phyloP scores from a whole-genome alignment of 2,888 invertebrate species.

The Metacarcinus magister region DNA sequence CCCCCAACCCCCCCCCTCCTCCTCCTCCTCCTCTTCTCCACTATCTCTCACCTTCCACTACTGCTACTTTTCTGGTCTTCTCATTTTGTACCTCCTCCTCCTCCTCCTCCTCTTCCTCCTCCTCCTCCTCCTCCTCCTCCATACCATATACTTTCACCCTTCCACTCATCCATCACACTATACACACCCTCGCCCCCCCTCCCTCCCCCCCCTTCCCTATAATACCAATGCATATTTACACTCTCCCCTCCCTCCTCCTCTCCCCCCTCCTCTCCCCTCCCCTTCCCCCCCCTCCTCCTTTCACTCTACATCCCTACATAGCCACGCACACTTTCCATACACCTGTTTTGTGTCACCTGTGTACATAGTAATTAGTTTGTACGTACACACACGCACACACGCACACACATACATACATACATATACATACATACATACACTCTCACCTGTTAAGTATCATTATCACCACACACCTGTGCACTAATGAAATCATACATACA shows the following conservation, averaged over 20 bases:
- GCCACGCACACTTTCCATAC: background rate
- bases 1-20: background rate
- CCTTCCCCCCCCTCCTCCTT: background rate
- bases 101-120: background rate
- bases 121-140: background rate
- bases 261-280: background rate
- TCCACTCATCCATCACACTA: background rate
- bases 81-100: background rate
- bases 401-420: too few species aligned
- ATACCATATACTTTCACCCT: background rate
- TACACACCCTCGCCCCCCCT: background rate
- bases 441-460: too few species aligned
- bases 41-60: background rate
- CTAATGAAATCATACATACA: too few species aligned
- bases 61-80: too few species aligned
- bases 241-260: background rate
- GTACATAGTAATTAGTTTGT: background rate
- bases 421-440: too few species aligned
- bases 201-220: background rate
- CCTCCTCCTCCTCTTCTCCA: background rate
- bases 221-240: background rate
- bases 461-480: too few species aligned
- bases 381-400: background rate
- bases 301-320: background rate
- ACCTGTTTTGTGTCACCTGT: background rate